A percentile compares a stretch with the other conserved stretches of the same genome.
phyloP scores from a whole-genome alignment of 2,888 invertebrate species.

The Acronicta alni region DNA sequence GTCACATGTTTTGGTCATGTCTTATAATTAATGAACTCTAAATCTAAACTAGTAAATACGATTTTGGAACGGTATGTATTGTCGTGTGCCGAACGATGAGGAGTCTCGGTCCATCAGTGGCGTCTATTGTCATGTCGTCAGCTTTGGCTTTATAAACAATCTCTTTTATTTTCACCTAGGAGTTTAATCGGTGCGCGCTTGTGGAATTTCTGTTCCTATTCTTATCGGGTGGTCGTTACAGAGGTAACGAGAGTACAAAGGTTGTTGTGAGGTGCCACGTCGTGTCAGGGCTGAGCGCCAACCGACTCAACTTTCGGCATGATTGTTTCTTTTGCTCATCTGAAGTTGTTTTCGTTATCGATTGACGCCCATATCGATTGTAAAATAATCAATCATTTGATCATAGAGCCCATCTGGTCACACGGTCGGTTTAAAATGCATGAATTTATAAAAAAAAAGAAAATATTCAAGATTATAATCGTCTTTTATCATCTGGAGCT shows the following conservation, averaged over 20 bases:
- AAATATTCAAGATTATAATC: slow-evolving; percentile 31
- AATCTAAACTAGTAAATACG: slow-evolving; percentile 81
- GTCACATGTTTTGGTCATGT: slow-evolving; percentile 84
- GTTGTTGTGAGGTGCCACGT: slow-evolving; percentile 85
- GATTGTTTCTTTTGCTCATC: slow-evolving; percentile 62
- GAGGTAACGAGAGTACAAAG: slow-evolving; percentile 85
- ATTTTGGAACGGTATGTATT: slow-evolving; percentile 75
- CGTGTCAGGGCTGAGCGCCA: slow-evolving; percentile 77
- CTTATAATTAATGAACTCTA: slow-evolving; percentile 87
- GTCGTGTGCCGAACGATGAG: slow-evolving; percentile 63
- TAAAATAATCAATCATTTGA: slow-evolving; percentile 29
- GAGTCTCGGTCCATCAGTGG: slow-evolving; percentile 83
- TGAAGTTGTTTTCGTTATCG: slow-evolving; percentile 34
- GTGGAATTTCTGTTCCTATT: slow-evolving; percentile 84
- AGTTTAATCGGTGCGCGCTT: slow-evolving; percentile 87
- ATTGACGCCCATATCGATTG: slow-evolving; percentile 43
- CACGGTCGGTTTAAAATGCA: slow-evolving; percentile 15
- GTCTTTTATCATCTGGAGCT: slow-evolving; percentile 33
- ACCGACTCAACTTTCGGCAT: slow-evolving; percentile 75
- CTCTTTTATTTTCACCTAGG: slow-evolving; percentile 88
- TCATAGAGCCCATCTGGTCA: slow-evolving; percentile 22
- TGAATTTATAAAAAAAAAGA: slow-evolving; percentile 16
- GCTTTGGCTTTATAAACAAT: slow-evolving; percentile 87
- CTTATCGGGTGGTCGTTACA: slow-evolving; percentile 86
- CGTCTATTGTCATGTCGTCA: slow-evolving; percentile 88